phyloP scores from a whole-genome alignment of 1,140 invertebrate species.

The Drosophila kurseongensis region DNA sequence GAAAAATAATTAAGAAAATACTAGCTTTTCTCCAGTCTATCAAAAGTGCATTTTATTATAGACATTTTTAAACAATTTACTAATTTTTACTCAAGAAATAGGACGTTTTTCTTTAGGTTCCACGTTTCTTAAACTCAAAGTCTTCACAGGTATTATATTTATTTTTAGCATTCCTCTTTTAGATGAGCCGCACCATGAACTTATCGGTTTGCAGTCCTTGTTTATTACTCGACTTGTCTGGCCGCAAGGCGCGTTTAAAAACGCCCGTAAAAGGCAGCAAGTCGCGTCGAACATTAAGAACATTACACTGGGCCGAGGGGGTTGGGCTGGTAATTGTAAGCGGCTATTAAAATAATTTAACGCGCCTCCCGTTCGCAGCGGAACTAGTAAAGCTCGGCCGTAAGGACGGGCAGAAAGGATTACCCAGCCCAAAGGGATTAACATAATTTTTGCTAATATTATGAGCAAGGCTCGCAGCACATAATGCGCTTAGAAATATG shows the following conservation, averaged over 20 bases:
- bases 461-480: slow-evolving; percentile 37
- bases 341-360: slow-evolving; percentile 73
- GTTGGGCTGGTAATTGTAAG: slow-evolving; percentile 60
- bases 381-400: slow-evolving; percentile 12
- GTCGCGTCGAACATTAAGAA: slow-evolving; percentile 42
- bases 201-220: slow-evolving; percentile 9
- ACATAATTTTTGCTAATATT: slow-evolving; percentile 75
- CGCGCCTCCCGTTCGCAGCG: slow-evolving; percentile 27
- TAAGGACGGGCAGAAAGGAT: slow-evolving; percentile 16
- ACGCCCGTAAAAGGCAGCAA: slow-evolving; percentile 15
- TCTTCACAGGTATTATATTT: not conserved
- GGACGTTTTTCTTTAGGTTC: no score
- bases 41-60: no score
- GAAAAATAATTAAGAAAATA: no score
- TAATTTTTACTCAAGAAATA: no score
- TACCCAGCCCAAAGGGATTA: slow-evolving; percentile 47
- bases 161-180: slow-evolving; percentile 15
- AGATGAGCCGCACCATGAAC: slow-evolving; percentile 6
- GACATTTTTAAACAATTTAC: no score
- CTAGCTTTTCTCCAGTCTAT: no score
- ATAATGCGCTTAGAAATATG: slow-evolving; percentile 77
- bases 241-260: slow-evolving; percentile 48
- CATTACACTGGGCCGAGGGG: slow-evolving; percentile 21
- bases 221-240: slow-evolving; percentile 9
- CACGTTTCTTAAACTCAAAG: no score